phyloP scores from a whole-genome alignment of 2,888 invertebrate genomes.

The Cheiracanthium punctorium region DNA sequence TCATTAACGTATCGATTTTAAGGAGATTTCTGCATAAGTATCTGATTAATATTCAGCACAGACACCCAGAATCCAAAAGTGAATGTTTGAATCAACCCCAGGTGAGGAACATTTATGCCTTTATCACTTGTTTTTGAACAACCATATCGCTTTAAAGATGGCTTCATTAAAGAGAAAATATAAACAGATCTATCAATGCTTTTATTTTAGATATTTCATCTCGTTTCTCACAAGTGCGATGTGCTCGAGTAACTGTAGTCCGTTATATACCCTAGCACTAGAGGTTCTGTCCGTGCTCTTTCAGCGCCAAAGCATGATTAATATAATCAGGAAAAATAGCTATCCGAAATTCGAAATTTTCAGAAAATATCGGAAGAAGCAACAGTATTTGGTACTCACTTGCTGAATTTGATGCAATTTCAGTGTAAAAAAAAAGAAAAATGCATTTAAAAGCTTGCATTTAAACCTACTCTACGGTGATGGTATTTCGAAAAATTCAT shows the following conservation, averaged over 20 bases:
- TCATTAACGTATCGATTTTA: too few relatives aligned
- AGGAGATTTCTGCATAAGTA: too few relatives aligned
- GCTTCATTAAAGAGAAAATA: not conserved
- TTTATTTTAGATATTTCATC: not conserved
- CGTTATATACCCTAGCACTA: constrained; percentile 27
- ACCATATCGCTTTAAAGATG: constrained; percentile 20
- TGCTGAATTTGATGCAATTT: too few relatives aligned
- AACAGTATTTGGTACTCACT: too few relatives aligned
- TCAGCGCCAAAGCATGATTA: not conserved
- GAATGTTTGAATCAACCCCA: not conserved
- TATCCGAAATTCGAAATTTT: too few relatives aligned
- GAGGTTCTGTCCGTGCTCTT: not conserved
- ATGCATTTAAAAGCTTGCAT: too few relatives aligned
- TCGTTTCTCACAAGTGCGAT: constrained; percentile 12
- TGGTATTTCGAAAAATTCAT: too few relatives aligned
- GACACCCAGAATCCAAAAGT: not conserved
- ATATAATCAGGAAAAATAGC: too few relatives aligned
- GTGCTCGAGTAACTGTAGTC: constrained; percentile 36
- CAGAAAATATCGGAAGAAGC: too few relatives aligned
- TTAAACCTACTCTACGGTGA: too few relatives aligned
- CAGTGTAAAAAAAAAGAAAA: too few relatives aligned
- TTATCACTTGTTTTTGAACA: constrained; percentile 15
- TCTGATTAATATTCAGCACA: too few relatives aligned
- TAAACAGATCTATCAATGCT: not conserved
- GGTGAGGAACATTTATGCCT: not conserved